These are phyloP conservation scores for Hyperoplus immaculatus DNA, from an alignment of 2,797 vertebrate species.

Conservation along the genomic window DNA sequence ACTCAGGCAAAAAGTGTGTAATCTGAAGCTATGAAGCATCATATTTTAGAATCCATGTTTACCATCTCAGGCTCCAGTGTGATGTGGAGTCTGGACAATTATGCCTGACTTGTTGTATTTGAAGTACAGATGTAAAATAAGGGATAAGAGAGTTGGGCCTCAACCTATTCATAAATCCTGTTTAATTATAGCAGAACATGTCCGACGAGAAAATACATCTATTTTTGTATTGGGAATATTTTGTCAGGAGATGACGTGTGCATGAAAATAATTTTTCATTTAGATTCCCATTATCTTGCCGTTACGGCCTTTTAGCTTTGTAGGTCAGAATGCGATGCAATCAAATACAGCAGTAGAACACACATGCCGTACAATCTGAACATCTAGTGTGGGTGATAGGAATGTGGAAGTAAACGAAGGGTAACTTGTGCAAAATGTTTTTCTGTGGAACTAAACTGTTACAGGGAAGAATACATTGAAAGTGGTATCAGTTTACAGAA, in stretches of 20 bases:
- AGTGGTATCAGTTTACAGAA: neutral
- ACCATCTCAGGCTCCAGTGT: neutral
- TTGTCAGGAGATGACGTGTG: neutral
- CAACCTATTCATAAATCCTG: neutral
- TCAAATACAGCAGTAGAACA: neutral
- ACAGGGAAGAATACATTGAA: constrained; percentile 2
- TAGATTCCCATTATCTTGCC: neutral
- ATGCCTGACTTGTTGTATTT: neutral
- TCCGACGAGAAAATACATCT: neutral
- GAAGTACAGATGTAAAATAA: neutral
- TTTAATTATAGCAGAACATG: neutral
- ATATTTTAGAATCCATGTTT: neutral
- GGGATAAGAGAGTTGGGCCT: neutral
- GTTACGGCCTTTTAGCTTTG: neutral
- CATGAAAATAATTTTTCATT: neutral
- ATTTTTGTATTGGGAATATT: neutral
- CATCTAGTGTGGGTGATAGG: neutral
- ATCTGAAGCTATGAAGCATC: neutral
- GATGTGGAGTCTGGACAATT: neutral
- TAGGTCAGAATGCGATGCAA: neutral
- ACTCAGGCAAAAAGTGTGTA: neutral
- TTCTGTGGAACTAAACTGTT: constrained; percentile 13
- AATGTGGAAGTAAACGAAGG: constrained; percentile 6
- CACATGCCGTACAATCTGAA: neutral
- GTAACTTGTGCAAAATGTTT: neutral